Evolutionary conservation across 2,113 vertebrate species (phyloP), one percentile per base, ranked within the genome.

Genomic region (Stigmatopora nigra): DNA sequence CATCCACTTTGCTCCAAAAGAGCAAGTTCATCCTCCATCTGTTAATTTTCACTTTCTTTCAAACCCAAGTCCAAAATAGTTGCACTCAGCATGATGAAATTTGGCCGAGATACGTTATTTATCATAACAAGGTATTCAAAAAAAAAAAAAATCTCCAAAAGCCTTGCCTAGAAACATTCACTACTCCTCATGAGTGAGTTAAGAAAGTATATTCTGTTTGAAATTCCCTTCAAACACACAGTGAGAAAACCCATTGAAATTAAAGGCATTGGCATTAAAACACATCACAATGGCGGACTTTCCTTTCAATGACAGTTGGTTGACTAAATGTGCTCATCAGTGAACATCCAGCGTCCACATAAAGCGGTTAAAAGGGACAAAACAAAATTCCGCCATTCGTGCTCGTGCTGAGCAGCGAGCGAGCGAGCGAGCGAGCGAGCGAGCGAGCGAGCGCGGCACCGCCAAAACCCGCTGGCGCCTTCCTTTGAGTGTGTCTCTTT

Each of bases 401-500:
- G 4, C 22, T 56, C 22, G 6, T 8, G 11, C 22, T 56, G 53
- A 41, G 58, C 58, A 10, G 57, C n/a, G n/a, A 9, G 36, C 57
- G n/a, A n/a, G n/a, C n/a, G n/a, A n/a, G n/a, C n/a, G n/a, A n/a
- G n/a, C n/a, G n/a, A n/a, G n/a, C n/a, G n/a, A n/a, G n/a, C n/a
- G n/a, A n/a, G n/a, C n/a, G n/a, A n/a, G n/a, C n/a, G n/a, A n/a
- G 44, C 19, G 61, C 9, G 38, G 44, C 61, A 17, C 35, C 60
- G 44, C 22, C 47, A n/a, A 75, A 73, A 73, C 62, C 71, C 65
- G 20, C 56, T 1, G n/a, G 44, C 61, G 45, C 66, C 65, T 68
- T 70, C 53, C 60, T 68, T 78, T 63, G 15, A 67, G 68, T 53
- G 67, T 14, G 15, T 63, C 31, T 65, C 59, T 64, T 58, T 64